phyloP scores from a whole-genome alignment of 2,113 vertebrate species.

The Nothoprocta pentlandii region DNA sequence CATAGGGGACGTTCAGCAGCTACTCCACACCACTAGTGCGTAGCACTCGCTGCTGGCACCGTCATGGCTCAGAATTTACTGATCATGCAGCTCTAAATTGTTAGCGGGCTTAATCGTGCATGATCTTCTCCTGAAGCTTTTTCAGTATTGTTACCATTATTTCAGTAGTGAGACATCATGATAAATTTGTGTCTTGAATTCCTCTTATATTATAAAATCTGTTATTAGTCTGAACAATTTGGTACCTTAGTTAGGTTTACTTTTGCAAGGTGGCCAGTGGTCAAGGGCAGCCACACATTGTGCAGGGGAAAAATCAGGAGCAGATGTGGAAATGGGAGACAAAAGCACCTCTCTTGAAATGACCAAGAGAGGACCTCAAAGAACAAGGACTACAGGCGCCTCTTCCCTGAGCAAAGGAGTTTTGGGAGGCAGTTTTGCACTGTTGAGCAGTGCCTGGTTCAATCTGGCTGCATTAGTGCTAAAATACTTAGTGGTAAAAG shows the following conservation, averaged over 20 bases:
- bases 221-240: background rate
- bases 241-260: background rate
- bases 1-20: background rate
- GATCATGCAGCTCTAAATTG: background rate
- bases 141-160: background rate
- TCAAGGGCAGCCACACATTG: background rate
- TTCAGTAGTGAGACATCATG: background rate
- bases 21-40: background rate
- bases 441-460: background rate
- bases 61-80: background rate
- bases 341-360: background rate
- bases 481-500: background rate
- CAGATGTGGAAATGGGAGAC: background rate
- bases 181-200: background rate
- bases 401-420: background rate
- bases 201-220: background rate
- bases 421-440: background rate
- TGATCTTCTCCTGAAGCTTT: background rate
- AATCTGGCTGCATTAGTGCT: background rate
- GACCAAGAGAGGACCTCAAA: background rate
- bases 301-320: background rate
- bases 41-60: background rate
- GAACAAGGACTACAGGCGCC: background rate
- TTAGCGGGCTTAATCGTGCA: background rate
- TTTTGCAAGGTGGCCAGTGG: background rate